Conservation (phyloP, 2,797 vertebrate species). For the Clarias laeviceps region DNA sequence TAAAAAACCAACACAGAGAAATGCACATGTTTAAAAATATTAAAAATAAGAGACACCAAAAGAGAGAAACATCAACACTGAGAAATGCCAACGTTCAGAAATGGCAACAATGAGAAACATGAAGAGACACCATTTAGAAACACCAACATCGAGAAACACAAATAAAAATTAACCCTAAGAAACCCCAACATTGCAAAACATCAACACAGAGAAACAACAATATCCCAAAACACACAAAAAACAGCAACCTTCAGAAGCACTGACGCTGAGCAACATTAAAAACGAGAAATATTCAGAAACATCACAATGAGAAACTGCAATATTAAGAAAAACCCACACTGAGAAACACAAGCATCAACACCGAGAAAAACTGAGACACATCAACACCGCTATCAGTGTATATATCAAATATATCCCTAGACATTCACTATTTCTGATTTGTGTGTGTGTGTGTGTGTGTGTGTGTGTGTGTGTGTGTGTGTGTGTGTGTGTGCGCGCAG, state of each 20-base stretch:
- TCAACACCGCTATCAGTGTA: too few relatives aligned
- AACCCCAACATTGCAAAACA: too few relatives aligned
- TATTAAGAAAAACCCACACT: not conserved
- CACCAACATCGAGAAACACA: too few relatives aligned
- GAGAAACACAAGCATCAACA: not conserved
- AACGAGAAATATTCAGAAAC: not conserved
- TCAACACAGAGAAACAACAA: too few relatives aligned
- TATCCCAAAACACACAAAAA: too few relatives aligned
- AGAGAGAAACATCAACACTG: too few relatives aligned
- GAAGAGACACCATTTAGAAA: too few relatives aligned
- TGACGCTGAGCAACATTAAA: not conserved
- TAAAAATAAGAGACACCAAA: not conserved
- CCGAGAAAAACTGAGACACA: not conserved
- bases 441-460: not conserved
- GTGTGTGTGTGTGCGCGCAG: slow-evolving; percentile 66
- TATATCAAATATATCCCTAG: not conserved
- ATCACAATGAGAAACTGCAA: not conserved
- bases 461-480: slow-evolving; percentile 9
- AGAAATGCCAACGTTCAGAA: too few relatives aligned
- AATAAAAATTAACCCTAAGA: too few relatives aligned
- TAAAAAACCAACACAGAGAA: not conserved
- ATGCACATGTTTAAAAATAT: not conserved
- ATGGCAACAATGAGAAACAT: too few relatives aligned
- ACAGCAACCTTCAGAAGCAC: not conserved
- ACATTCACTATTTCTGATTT: not conserved